Conservation (phyloP, 2,888 invertebrate genomes). For the Tetramorium bicarinatum region DNA sequence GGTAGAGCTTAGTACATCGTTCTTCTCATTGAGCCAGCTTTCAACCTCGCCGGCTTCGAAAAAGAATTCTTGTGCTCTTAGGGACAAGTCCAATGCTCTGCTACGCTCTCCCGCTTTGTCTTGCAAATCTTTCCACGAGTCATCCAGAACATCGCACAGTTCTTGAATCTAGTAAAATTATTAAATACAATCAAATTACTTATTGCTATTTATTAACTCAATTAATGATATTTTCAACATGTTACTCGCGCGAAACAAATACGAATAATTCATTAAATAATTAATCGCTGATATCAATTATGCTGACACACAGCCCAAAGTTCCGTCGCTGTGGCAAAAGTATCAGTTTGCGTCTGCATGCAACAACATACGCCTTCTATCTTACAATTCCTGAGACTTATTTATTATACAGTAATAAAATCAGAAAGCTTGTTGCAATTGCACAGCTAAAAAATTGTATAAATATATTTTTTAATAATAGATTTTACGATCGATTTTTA, state of each 20-base stretch:
- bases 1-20: conserved; percentile 92
- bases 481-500: too few species aligned
- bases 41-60: conserved; percentile 97
- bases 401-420: conserved; percentile 27
- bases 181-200: conserved; percentile 20
- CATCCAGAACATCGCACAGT: conserved; percentile 91
- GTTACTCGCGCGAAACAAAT: conserved; percentile 31
- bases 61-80: conserved; percentile 96
- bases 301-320: conserved; percentile 18
- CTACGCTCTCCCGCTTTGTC: conserved; percentile 91
- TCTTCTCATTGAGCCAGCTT: conserved; percentile 96
- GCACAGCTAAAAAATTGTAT: background rate
- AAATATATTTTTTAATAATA: background rate
- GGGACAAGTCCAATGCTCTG: conserved; percentile 93
- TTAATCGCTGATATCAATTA: conserved; percentile 9
- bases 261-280: conserved; percentile 5
- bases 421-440: conserved; percentile 20
- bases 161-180: conserved; percentile 89
- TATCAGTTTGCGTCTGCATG: conserved; percentile 49
- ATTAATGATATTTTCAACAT: conserved; percentile 26
- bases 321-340: conserved; percentile 12
- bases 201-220: background rate
- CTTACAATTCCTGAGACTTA: background rate
- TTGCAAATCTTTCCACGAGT: conserved; percentile 92
- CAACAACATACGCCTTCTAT: conserved; percentile 14